A percentile compares a stretch with the other conserved stretches of the same genome.
These are phyloP conservation scores for Aulostomus chinensis DNA, from an alignment of 2,797 vertebrate genomes.

Conservation along the genomic window DNA sequence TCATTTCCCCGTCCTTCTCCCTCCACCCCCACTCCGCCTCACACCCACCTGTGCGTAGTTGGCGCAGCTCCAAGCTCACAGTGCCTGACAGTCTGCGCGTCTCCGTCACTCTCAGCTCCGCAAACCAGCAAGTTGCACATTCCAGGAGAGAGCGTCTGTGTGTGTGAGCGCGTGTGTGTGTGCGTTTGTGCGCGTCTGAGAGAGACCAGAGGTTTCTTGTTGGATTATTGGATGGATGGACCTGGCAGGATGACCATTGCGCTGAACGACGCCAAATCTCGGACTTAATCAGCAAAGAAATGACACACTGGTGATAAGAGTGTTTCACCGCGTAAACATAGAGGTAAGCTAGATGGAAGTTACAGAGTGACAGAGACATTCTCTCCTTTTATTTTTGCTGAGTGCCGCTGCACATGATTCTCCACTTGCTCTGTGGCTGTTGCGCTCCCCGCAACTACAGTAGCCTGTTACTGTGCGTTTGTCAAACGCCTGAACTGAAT, in stretches of 20 bases:
- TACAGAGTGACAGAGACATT: background rate
- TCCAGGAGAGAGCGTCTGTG: constrained; percentile 29
- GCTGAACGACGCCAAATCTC: constrained; percentile 26
- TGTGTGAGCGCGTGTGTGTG: background rate
- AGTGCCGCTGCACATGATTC: too few species aligned
- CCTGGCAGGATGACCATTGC: constrained; percentile 29
- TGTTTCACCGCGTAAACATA: background rate
- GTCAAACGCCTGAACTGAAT: background rate
- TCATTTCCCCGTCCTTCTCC: background rate
- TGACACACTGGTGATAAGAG: constrained; percentile 16
- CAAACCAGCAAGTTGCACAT: constrained; percentile 26
- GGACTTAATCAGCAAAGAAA: constrained; percentile 25
- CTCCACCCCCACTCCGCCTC: background rate
- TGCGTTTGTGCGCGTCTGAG: constrained; percentile 1
- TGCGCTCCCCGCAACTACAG: constrained; percentile 8
- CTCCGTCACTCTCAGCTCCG: constrained; percentile 10
- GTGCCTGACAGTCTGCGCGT: constrained; percentile 10
- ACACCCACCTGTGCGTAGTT: constrained; percentile 1
- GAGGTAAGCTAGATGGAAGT: constrained; percentile 40
- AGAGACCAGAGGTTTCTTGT: constrained; percentile 17
- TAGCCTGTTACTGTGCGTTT: background rate
- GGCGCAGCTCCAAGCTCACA: constrained; percentile 13
- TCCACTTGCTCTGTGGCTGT: background rate
- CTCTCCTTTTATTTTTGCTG: too few species aligned
- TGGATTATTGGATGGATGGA: constrained; percentile 47